Evolutionary conservation across 2,113 vertebrate genomes (phyloP).

Genomic region (Coregonus clupeaformis): DNA sequence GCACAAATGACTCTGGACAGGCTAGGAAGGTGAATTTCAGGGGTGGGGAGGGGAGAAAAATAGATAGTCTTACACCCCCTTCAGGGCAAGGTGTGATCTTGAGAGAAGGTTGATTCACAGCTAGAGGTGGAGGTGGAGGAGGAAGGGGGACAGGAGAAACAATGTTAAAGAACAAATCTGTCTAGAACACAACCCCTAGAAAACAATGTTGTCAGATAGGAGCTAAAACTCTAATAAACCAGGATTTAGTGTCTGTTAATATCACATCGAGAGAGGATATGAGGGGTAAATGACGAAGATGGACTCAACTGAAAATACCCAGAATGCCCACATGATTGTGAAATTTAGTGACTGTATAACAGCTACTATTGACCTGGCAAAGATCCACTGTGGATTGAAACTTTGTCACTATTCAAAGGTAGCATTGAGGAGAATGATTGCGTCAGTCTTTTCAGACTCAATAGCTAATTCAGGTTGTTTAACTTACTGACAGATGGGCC

Average conservation of each 20-base stretch:
- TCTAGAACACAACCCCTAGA: not conserved
- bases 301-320: not conserved
- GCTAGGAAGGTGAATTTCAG: not conserved
- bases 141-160: constrained; percentile 39
- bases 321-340: not conserved
- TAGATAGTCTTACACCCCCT: constrained; percentile 50
- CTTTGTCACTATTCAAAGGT: not conserved
- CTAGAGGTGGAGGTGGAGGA: constrained; percentile 51
- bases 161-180: constrained; percentile 31
- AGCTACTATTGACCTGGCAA: no score
- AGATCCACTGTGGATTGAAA: no score
- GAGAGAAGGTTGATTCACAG: constrained; percentile 39
- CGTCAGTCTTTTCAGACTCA: not conserved
- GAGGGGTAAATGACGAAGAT: not conserved
- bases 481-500: not conserved
- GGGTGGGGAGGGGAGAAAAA: constrained; percentile 17
- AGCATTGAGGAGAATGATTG: not conserved
- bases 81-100: constrained; percentile 43
- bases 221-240: not conserved
- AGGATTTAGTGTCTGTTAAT: not conserved
- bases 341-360: not conserved
- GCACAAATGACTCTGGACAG: constrained; percentile 1
- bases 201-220: not conserved
- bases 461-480: not conserved
- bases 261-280: not conserved